Evolutionary conservation across 2,888 invertebrate species (phyloP).

Genomic region (Cerceris ruficornis): DNA sequence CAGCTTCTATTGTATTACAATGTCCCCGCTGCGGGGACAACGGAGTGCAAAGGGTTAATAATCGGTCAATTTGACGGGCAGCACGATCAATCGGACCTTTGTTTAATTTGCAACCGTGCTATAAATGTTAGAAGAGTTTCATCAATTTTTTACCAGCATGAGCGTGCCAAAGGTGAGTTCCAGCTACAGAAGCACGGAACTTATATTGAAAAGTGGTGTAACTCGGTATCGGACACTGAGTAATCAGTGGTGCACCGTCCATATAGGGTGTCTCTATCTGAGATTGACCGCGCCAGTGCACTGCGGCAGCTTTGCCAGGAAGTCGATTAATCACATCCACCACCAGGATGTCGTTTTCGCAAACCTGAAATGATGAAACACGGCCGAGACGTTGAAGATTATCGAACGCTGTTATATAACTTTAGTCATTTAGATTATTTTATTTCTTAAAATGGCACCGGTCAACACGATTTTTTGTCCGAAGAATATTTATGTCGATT

Average conservation of each 20-base stretch:
- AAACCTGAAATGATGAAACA: slow-evolving; percentile 83
- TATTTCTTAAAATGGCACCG: neutral
- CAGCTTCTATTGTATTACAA: no score
- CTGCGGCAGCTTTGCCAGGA: slow-evolving; percentile 86
- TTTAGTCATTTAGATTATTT: neutral
- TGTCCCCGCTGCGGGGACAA: no score
- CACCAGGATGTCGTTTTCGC: slow-evolving; percentile 88
- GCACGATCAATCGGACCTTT: no score
- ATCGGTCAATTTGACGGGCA: no score
- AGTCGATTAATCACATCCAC: slow-evolving; percentile 89
- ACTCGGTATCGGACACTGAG: slow-evolving; percentile 88
- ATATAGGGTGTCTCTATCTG: slow-evolving; percentile 87
- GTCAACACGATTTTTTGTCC: no score
- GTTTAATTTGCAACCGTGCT: neutral
- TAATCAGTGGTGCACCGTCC: slow-evolving; percentile 91
- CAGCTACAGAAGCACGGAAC: slow-evolving; percentile 86
- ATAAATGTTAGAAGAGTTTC: neutral
- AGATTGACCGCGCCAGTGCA: slow-evolving; percentile 90
- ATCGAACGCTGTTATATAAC: neutral
- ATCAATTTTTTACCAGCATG: slow-evolving; percentile 80
- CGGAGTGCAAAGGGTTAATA: no score
- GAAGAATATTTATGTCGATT: no score
- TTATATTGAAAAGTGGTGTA: slow-evolving; percentile 88
- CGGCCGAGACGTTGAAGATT: neutral
- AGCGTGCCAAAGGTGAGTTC: slow-evolving; percentile 89